phyloP scores from a whole-genome alignment of 2,797 vertebrate species.

The Myiotriccus ornatus region DNA sequence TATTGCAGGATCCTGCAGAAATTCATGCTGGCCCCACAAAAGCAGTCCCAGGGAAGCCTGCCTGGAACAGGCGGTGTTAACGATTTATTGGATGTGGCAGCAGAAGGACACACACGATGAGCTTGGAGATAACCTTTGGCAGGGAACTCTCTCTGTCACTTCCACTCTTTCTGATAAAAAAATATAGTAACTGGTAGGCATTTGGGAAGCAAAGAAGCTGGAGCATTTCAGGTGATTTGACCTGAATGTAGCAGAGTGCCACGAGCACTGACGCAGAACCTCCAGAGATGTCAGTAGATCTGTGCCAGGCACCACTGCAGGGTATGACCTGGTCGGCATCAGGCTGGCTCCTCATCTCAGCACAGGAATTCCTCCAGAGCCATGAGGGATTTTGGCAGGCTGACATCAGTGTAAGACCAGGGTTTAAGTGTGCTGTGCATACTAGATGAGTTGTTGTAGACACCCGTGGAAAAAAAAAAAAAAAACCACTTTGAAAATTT shows the following conservation, averaged over 20 bases:
- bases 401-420: not conserved
- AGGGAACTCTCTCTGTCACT: conserved; percentile 40
- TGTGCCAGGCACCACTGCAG: not conserved
- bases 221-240: conserved; percentile 64
- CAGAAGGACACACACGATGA: conserved; percentile 53
- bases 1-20: not conserved
- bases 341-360: not conserved
- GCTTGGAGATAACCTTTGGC: conserved; percentile 65
- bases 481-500: not conserved
- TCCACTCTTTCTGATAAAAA: conserved; percentile 52
- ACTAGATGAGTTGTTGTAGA: conserved; percentile 50
- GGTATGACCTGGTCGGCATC: not conserved
- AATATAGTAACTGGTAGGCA: conserved; percentile 50
- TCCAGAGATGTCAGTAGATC: not conserved
- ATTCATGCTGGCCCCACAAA: not conserved
- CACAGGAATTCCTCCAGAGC: conserved; percentile 26
- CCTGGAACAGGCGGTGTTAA: not conserved
- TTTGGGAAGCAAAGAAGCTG: conserved; percentile 46
- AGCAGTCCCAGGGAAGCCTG: not conserved
- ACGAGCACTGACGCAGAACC: not conserved
- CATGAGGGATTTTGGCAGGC: not conserved
- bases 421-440: conserved; percentile 48
- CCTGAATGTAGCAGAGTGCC: conserved; percentile 41
- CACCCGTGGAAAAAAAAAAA: not conserved
- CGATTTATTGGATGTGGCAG: not conserved